A percentile compares a stretch with the other conserved stretches of the same genome.
Evolutionary conservation across 92 coral and sea anemone species (phyloP).

Genomic region (Montipora capitata): DNA sequence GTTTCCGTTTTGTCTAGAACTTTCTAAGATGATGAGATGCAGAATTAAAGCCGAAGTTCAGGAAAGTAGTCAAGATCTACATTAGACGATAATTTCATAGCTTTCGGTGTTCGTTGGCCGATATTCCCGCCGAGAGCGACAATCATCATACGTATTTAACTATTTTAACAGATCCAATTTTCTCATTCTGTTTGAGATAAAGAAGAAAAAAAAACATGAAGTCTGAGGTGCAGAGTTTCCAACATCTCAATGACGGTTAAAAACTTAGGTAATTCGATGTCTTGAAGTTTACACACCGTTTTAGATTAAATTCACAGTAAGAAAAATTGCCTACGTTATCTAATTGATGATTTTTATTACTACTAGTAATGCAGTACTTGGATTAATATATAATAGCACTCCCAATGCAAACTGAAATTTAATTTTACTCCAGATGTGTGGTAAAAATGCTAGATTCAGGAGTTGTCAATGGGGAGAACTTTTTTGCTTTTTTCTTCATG

Average conservation of each 20-base stretch:
- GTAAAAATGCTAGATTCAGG: background rate
- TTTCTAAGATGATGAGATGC: background rate
- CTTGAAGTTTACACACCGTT: background rate
- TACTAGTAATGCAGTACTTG: background rate
- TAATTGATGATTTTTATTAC: background rate
- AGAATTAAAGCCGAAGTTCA: background rate
- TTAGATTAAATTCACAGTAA: background rate
- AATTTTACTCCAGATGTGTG: background rate
- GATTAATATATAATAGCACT: background rate
- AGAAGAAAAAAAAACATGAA: background rate
- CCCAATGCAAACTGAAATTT: background rate
- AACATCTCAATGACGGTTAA: too few relatives aligned
- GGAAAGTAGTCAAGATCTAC: background rate
- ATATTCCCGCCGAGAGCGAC: background rate
- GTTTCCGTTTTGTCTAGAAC: slow-evolving; percentile 13
- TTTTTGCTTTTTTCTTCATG: too few relatives aligned
- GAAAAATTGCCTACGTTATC: background rate
- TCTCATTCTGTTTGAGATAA: background rate
- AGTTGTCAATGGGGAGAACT: too few relatives aligned
- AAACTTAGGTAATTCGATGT: too few relatives aligned
- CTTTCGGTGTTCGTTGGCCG: background rate
- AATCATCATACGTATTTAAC: background rate
- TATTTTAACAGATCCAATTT: background rate
- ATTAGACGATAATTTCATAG: background rate
- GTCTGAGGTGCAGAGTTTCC: background rate